Evolutionary conservation across 1,140 invertebrate species (phyloP), one percentile per base, ranked within the genome.

Genomic region (Bombus ignitus): DNA sequence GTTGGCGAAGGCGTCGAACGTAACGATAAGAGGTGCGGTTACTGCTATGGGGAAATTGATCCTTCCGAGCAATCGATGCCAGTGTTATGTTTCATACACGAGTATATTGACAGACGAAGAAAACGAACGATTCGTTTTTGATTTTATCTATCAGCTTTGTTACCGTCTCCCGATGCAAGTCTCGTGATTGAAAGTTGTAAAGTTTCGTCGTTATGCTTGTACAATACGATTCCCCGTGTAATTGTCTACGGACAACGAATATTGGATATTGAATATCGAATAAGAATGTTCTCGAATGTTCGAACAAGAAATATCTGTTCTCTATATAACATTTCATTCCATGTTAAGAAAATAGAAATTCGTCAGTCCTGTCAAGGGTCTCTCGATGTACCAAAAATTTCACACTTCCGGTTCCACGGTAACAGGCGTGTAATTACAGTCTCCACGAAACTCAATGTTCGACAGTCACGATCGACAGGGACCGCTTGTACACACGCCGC

Each of bases 1-100:
- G 25, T 73, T 81, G 76, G 77, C 68, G 81, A 73, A 86, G 81
- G 89, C 85, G 84, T 74, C 74, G 83, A 77, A 74, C 75, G 37
- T 71, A 65, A 86, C 72, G 77, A 86, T 37, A 75, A 57, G 47
- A 84, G 83, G 75, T 44, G 82, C 75, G 78, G 77, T 85, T 82
- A 68, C 68, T 71, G 71, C 77, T 62, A 32, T 62, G 68, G 42
- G 70, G 78, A 84, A 93, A 92, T 92, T 85, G 87, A 92, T 91
- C 89, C 89, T 88, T 74, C 76, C 57, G 68, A 62, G 59, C 71
- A 66, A 86, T 81, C 39, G 80, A 15, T 68, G 75, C 68, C 68
- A 79, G 68, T 42, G 73, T 86, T 77, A 81, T 65, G 82, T 76
- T 89, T 80, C 76, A 77, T 47, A 25, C 66, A 10, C 37, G 35